These are phyloP conservation scores for Listrodromus nycthemerus DNA, from an alignment of 2,888 invertebrate genomes.

Conservation along the genomic window DNA sequence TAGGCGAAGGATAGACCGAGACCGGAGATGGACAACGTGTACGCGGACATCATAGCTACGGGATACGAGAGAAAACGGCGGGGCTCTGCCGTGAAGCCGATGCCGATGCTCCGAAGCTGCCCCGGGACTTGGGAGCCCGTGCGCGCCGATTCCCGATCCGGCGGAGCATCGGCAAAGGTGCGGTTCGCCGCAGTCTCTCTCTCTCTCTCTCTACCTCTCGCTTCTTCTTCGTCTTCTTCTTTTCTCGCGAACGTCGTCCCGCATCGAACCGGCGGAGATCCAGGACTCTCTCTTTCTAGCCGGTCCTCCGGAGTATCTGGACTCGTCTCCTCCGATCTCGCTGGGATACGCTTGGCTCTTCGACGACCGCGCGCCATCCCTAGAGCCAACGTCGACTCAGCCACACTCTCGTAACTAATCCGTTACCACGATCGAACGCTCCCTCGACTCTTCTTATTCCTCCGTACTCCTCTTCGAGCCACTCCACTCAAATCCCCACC, in stretches of 20 bases:
- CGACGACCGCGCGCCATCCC: conserved; percentile 37
- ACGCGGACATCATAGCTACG: conserved; percentile 38
- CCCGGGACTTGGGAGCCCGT: conserved; percentile 38
- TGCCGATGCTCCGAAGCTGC: conserved; percentile 44
- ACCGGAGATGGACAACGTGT: conserved; percentile 43
- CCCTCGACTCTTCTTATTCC: conserved; percentile 64
- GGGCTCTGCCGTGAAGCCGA: conserved; percentile 20
- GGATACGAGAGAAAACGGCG: conserved; percentile 37
- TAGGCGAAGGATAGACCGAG: conserved; percentile 6
- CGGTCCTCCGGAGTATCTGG: conserved; percentile 19
- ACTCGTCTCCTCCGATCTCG: conserved; percentile 43
- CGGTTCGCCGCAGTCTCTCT: conserved; percentile 49
- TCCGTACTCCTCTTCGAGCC: conserved; percentile 65
- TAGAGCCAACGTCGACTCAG: conserved; percentile 71
- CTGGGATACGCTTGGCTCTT: conserved; percentile 18
- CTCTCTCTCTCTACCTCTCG: conserved; percentile 7
- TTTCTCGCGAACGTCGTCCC: conserved; percentile 39
- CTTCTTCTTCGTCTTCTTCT: conserved; percentile 22
- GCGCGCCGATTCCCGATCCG: conserved; percentile 49
- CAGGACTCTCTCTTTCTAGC: conserved; percentile 28
- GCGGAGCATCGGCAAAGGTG: conserved; percentile 58
- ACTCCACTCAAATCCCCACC: conserved; percentile 13
- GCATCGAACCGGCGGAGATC: conserved; percentile 43
- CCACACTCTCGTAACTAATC: conserved; percentile 80
- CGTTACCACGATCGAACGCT: conserved; percentile 80